These are phyloP conservation scores for Cenopis cana DNA, from an alignment of 2,888 invertebrate species.

Conservation along the genomic window DNA sequence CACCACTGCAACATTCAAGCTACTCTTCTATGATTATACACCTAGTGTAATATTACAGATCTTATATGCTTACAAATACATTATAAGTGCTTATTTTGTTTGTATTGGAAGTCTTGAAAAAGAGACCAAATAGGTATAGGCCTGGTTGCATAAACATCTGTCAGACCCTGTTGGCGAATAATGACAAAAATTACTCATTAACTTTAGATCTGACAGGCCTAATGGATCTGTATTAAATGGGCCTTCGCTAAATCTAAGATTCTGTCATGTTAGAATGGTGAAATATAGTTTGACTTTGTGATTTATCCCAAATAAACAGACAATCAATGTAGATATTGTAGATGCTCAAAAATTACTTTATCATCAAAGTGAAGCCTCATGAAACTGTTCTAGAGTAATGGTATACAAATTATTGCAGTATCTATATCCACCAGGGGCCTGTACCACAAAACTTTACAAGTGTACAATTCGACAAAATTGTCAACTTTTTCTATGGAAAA, in stretches of 20 bases:
- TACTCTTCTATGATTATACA: constrained; percentile 19
- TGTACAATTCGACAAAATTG: no score
- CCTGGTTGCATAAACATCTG: not conserved
- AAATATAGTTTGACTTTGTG: not conserved
- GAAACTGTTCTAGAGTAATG: not conserved
- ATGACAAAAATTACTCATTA: no score
- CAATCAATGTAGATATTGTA: not conserved
- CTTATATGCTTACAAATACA: constrained; percentile 11
- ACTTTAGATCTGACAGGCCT: no score
- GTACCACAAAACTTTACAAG: no score
- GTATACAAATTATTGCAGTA: constrained; percentile 22
- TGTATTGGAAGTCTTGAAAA: constrained; percentile 2
- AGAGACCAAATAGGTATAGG: not conserved
- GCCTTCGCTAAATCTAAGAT: not conserved
- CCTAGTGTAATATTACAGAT: constrained; percentile 38
- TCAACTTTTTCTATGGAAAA: no score
- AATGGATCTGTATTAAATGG: not conserved
- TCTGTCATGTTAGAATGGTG: not conserved
- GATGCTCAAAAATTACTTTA: not conserved
- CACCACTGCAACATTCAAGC: constrained; percentile 20
- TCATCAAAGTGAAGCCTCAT: constrained; percentile 3
- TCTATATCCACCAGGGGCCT: not conserved
- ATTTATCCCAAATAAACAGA: not conserved
- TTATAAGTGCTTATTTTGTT: not conserved
- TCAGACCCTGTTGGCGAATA: no score